Evolutionary conservation across 2,888 invertebrate genomes (phyloP), one percentile per base, ranked within the genome.

Genomic region (Unio pictorum): DNA sequence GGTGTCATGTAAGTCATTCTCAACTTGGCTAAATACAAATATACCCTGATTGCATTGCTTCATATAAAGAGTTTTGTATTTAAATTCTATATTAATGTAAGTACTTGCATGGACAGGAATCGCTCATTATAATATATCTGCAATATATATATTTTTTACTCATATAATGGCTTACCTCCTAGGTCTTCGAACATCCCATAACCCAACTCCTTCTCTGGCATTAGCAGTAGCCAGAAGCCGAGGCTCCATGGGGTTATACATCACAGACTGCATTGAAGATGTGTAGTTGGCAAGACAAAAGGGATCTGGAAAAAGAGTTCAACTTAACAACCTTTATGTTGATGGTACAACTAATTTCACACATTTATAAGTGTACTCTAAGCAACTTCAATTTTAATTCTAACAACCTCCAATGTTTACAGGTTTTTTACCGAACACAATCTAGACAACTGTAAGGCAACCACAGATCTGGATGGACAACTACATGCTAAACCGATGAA

Each of bases 231-330:
- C 95, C 72, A 98, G 89, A 81, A 95, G 93, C 82, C 94, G 92
- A 0, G 95, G 92, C 86, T 96, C 96, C 34, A 93, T 91, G 0
- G 97, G 97, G 91, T 97, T 96, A 90, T 95, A 97, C 93, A 95
- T 95, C 57, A 97, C 97, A n/a, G 96, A 95, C 90, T 97, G 97
- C 91, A 96, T 97, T n/a, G 96, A 93, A 67, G 93, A 92, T 81
- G 92, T 92, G 83, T 92, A 93, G 87, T 94, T 94, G 86, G 94
- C 93, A 84, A 95, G 90, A 79, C 93, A 93, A 80, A 94, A 92
- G n/a, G 93, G 92, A 77, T 93, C 93, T 91, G 87, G 58, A 56
- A 3, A 54, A 34, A 59, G 54, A 58, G 30, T 66, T 45, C 45
- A 45, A 45, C 3, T 45, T 45, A 34, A 45, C 45, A 45, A 45